Evolutionary conservation across 2,888 invertebrate species (phyloP), one percentile per base, ranked within the genome.

Genomic region (Neuroscelio doddi): DNA sequence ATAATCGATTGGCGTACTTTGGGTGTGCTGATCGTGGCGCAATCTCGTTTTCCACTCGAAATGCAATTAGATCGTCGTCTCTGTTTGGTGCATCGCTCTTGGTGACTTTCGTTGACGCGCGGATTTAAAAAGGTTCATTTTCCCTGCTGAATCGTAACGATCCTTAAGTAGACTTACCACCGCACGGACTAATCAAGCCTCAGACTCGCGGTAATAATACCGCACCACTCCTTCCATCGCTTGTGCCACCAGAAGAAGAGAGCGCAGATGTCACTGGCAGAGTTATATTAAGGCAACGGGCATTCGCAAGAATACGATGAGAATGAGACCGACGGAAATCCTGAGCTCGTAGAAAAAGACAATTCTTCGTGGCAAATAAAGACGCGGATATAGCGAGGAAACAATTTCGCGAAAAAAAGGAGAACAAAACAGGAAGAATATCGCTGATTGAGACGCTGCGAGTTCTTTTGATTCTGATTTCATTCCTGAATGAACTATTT

Each of bases 131-230:
- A 41, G 42, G 46, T 52, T 42, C 42, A 59, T 59, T 59, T 59
- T 42, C 42, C 17, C 42, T 2, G 24, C 45, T 38, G 52, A 52
- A 59, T 52, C 52, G 52, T 53, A 53, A 59, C 41, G 59, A 52
- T 52, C 47, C 52, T 47, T 59, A 52, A 59, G 47, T 59, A 41
- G 51, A 47, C 34, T 52, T 52, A 27, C 46, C 32, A 45, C 34
- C 30, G 38, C 50, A 45, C 51, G 32, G 55, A 62, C 52, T 52
- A 68, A 68, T 63, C 55, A 57, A 64, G 64, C 46, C 44, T 63
- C 55, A 39, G 55, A 38, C 52, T 41, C 26, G 44, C 38, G 47
- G 57, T 39, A 27, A 56, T 63, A 56, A 56, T 47, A 41, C 51
- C 46, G 36, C 15, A 16, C 8, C 15, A 14, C 36, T 36, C 12